Percentiles rank a stretch among this genome's conserved stretches.
Evolutionary conservation across 2,113 vertebrate genomes (phyloP).

Genomic region (Tachuris rubrigastra): DNA sequence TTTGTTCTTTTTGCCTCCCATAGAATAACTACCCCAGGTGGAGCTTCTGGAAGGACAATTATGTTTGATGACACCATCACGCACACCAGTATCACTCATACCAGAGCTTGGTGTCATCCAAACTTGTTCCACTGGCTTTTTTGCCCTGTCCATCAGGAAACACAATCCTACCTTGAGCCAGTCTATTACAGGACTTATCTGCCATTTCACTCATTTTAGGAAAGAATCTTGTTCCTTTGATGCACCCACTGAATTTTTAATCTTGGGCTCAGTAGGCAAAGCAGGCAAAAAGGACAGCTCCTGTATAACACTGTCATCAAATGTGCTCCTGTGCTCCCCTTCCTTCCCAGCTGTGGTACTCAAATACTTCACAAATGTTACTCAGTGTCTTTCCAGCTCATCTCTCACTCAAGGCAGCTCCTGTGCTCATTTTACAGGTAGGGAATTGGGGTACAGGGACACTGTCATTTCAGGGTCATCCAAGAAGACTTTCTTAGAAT

Average conservation of each 20-base stretch:
- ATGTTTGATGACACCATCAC: not conserved
- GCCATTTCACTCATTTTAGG: not conserved
- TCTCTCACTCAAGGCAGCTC: not conserved
- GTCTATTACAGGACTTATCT: not conserved
- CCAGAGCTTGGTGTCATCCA: not conserved
- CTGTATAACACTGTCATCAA: not conserved
- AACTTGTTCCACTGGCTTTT: constrained; percentile 41
- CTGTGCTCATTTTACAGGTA: not conserved
- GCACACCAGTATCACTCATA: not conserved
- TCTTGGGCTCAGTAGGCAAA: not conserved
- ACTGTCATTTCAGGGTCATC: not conserved
- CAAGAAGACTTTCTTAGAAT: not conserved
- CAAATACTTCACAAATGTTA: not conserved
- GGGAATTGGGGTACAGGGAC: not conserved
- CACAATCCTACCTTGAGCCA: not conserved
- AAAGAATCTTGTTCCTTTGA: not conserved
- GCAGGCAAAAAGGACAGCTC: not conserved
- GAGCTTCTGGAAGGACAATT: not conserved
- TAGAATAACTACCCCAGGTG: not conserved
- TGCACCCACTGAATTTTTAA: not conserved
- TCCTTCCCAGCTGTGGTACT: not conserved
- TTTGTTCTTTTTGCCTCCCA: not conserved
- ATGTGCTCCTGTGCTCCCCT: not conserved
- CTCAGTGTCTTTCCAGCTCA: not conserved
- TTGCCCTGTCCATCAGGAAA: not conserved